Percentiles rank a stretch among this genome's conserved stretches.
Conservation (phyloP, 2,888 invertebrate species). For the Campopleginae sp. region DNA sequence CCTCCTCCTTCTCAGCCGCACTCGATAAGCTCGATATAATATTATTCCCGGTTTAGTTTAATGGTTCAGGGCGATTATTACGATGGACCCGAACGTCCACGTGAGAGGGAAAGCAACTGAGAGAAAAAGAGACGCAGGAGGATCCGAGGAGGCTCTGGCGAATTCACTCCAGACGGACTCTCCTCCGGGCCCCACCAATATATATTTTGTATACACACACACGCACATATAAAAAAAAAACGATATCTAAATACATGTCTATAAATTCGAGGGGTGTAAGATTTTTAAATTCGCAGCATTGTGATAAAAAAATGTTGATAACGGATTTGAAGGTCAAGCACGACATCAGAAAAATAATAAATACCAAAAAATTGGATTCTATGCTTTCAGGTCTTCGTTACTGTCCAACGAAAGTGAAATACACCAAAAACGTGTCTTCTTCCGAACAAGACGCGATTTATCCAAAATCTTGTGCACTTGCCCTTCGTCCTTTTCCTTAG, state of each 20-base stretch:
- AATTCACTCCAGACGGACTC: conserved; percentile 60
- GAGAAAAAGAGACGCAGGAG: neutral
- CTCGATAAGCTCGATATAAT: conserved; percentile 83
- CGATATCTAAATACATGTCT: neutral
- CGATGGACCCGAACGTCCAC: conserved; percentile 78
- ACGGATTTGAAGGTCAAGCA: neutral
- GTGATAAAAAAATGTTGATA: conserved; percentile 1
- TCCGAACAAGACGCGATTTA: neutral
- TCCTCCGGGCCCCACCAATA: conserved; percentile 52
- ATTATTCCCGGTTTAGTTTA: conserved; percentile 84
- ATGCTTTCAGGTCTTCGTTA: neutral
- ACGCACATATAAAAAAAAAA: neutral
- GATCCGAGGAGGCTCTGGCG: conserved; percentile 44
- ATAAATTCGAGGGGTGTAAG: neutral
- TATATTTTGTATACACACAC: conserved; percentile 12
- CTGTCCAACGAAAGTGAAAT: neutral
- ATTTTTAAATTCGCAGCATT: neutral
- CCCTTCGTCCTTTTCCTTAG: conserved; percentile 2
- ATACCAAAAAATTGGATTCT: neutral
- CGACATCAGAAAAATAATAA: neutral
- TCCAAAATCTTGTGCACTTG: neutral
- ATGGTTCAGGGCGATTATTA: conserved; percentile 84
- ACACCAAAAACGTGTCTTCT: neutral
- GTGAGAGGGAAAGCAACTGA: conserved; percentile 58
- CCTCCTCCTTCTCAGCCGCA: conserved; percentile 67